These are phyloP conservation scores for Nansenia antarctica DNA, from an alignment of 2,113 vertebrate genomes.

Conservation along the genomic window DNA sequence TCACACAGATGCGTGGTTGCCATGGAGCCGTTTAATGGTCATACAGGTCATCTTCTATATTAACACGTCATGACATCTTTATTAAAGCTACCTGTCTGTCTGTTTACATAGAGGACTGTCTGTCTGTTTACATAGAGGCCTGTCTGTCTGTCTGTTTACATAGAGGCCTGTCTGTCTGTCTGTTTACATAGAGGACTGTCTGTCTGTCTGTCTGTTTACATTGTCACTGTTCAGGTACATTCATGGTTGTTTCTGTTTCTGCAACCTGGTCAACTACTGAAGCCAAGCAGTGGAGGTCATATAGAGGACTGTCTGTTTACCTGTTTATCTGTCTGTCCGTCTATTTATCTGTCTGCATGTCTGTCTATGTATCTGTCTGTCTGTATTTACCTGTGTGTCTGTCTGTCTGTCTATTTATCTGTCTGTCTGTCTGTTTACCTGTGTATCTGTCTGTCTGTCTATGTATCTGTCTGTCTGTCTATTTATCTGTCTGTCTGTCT, in stretches of 20 bases:
- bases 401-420: too few species aligned
- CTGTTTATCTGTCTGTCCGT: too few species aligned
- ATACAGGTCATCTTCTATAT: slow-evolving; percentile 81
- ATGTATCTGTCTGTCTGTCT: too few species aligned
- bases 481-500: too few species aligned
- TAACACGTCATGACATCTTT: slow-evolving; percentile 85
- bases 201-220: slow-evolving; percentile 77
- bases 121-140: slow-evolving; percentile 79
- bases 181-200: slow-evolving; percentile 81
- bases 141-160: slow-evolving; percentile 77
- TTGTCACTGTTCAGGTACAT: slow-evolving; percentile 85
- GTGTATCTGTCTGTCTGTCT: too few species aligned
- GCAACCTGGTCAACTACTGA: slow-evolving; percentile 61
- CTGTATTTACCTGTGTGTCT: too few species aligned
- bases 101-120: slow-evolving; percentile 79
- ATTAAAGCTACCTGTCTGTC: slow-evolving; percentile 85
- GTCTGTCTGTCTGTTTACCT: too few species aligned
- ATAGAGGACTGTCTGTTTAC: too few species aligned
- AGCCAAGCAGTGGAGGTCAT: slow-evolving; percentile 2
- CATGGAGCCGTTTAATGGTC: slow-evolving; percentile 87
- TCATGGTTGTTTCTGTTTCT: slow-evolving; percentile 77
- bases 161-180: slow-evolving; percentile 80
- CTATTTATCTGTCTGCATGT: too few species aligned
- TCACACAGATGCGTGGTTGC: slow-evolving; percentile 79
- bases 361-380: too few species aligned